Evolutionary conservation across 2,888 invertebrate species (phyloP), one percentile per base, ranked within the genome.

Genomic region (Dryococelus australis): DNA sequence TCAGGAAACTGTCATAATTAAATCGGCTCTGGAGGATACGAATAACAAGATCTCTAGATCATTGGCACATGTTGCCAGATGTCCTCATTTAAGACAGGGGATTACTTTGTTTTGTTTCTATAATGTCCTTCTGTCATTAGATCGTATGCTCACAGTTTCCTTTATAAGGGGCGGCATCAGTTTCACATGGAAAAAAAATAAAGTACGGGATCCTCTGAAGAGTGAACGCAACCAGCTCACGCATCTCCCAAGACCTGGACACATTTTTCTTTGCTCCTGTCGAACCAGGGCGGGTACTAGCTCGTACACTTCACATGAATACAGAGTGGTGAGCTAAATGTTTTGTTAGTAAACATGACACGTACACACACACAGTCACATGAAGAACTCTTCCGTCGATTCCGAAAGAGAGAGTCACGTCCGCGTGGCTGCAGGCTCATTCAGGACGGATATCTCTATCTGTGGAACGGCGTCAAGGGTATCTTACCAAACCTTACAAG

Each of bases 371-470:
- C 43, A 65, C 24, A 65, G 91, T 96, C 94, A 96, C 96, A 96
- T 96, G 92, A 96, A 96, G 93, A 96, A 96, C 94, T 96, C 96
- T 93, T 95, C 95, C 90, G 96, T 96, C 93, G 96, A 96, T 94
- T 96, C 95, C 90, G 96, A 96, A 92, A 96, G 94, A 93, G 95
- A 95, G 94, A 96, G 96, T 96, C 96, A 96, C 95, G 96, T 95
- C 91, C 95, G 94, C 92, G 97, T 96, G 26, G 91, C 91, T 88
- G 91, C 91, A 78, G 97, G 97, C 90, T 97, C 94, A 92, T 97
- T 97, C 89, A 97, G 93, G 92, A 98, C 96, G 89, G 97, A 97
- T 91, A 98, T 97, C 93, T 98, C 98, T 94, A 98, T 96, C 92
- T 93, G 90, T 16, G 43, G 8, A 24, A 24, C 28, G 1, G 12